Conservation (phyloP, 1,140 invertebrate genomes). For the Magallana angulata region DNA sequence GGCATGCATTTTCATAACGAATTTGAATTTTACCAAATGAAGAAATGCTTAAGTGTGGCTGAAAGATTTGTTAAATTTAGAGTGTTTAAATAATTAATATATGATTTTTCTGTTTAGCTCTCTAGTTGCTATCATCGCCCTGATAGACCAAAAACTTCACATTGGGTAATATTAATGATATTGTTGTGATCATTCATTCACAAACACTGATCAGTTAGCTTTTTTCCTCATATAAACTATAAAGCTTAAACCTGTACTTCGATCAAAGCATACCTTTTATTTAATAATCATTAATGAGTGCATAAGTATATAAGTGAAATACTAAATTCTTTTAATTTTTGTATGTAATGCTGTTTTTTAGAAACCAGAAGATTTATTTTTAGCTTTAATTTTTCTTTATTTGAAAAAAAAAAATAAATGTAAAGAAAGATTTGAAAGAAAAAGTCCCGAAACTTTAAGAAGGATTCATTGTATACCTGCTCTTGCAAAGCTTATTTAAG, state of each 20-base stretch:
- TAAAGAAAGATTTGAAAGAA: too few species aligned
- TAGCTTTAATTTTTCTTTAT: background rate
- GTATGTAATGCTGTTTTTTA: background rate
- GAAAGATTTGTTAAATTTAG: too few species aligned
- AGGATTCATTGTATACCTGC: too few species aligned
- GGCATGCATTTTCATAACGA: too few species aligned
- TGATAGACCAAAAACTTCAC: background rate
- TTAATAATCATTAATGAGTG: background rate
- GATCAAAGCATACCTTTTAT: background rate
- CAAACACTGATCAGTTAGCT: background rate
- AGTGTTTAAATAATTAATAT: background rate
- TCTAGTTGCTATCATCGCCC: slow-evolving; percentile 27
- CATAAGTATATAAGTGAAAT: background rate
- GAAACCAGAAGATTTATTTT: background rate
- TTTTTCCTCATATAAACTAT: background rate
- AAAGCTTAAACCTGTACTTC: background rate
- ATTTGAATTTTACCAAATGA: too few species aligned
- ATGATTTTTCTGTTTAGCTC: background rate
- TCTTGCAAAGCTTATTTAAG: too few species aligned
- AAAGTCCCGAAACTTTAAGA: too few species aligned
- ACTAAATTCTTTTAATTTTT: background rate
- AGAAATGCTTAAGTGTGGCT: too few species aligned
- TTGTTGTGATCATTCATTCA: background rate
- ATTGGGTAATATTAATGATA: background rate
- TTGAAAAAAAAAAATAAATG: background rate